Conservation (phyloP, 2,113 vertebrate genomes). For the Ophthalmolycus amberensis region DNA sequence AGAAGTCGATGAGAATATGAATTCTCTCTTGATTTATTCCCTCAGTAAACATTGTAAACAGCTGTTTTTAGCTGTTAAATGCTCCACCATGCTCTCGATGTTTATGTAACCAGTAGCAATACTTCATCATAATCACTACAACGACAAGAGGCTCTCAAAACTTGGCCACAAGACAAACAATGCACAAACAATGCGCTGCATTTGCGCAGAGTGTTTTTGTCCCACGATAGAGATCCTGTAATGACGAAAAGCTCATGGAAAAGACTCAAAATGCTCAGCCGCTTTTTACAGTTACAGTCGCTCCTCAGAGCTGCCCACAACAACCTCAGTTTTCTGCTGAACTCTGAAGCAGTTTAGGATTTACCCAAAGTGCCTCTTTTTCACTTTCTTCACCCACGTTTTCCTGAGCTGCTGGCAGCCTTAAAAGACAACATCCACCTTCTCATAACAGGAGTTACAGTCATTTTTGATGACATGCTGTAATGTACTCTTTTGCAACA, state of each 20-base stretch:
- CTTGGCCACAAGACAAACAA: slow-evolving; percentile 52
- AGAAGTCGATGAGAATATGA: too few relatives aligned
- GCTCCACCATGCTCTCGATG: background rate
- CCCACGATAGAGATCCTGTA: background rate
- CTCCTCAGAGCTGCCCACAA: background rate
- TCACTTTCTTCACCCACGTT: slow-evolving; percentile 26
- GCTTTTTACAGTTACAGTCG: background rate
- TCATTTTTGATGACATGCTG: slow-evolving; percentile 14
- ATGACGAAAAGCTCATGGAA: too few relatives aligned
- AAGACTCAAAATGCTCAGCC: background rate
- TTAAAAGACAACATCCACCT: slow-evolving; percentile 4
- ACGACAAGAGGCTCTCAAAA: slow-evolving; percentile 52
- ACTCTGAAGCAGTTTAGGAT: background rate
- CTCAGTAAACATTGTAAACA: background rate
- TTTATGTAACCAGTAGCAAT: slow-evolving; percentile 41
- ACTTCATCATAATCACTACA: slow-evolving; percentile 41
- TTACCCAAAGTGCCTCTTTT: background rate
- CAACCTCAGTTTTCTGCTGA: background rate
- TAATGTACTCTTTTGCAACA: slow-evolving; percentile 10
- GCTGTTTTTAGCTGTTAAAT: background rate
- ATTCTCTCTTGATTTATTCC: too few relatives aligned
- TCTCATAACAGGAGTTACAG: background rate
- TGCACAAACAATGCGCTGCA: too few relatives aligned
- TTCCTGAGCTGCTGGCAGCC: slow-evolving; percentile 1
- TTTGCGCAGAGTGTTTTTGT: slow-evolving; percentile 14